These are phyloP conservation scores for Terebella lapidaria DNA, from an alignment of 2,888 invertebrate genomes.

Conservation along the genomic window DNA sequence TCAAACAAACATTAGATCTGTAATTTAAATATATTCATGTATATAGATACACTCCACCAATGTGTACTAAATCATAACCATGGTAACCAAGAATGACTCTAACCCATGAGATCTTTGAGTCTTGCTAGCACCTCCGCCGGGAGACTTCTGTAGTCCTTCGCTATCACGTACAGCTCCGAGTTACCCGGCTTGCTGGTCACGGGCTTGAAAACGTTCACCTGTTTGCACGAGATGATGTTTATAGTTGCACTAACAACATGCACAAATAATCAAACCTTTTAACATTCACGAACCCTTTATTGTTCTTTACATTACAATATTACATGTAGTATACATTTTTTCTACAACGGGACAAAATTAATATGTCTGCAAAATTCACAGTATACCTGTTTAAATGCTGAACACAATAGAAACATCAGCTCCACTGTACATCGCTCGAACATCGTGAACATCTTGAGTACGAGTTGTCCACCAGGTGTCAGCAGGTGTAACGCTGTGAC, in stretches of 20 bases:
- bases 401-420: conserved; percentile 73
- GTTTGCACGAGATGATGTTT: too few species aligned
- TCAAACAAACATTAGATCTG: too few species aligned
- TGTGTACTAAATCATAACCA: too few species aligned
- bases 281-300: too few species aligned
- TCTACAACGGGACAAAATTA: too few species aligned
- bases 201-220: conserved; percentile 78
- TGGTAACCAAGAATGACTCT: background rate
- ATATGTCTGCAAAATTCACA: too few species aligned
- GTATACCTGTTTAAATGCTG: conserved; percentile 64
- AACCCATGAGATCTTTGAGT: background rate
- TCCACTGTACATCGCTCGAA: conserved; percentile 78
- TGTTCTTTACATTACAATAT: too few species aligned
- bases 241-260: too few species aligned
- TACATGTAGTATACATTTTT: too few species aligned
- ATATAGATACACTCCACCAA: too few species aligned
- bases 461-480: conserved; percentile 68
- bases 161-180: conserved; percentile 85
- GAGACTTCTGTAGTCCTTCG: conserved; percentile 28
- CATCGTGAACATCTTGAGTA: conserved; percentile 85
- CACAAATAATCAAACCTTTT: too few species aligned
- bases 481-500: conserved; percentile 71
- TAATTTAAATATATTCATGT: too few species aligned
- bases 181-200: conserved; percentile 91
- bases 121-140: background rate